Base-by-base conservation (phyloP, 2,888 invertebrate species). In the Andrena praecox region DNA sequence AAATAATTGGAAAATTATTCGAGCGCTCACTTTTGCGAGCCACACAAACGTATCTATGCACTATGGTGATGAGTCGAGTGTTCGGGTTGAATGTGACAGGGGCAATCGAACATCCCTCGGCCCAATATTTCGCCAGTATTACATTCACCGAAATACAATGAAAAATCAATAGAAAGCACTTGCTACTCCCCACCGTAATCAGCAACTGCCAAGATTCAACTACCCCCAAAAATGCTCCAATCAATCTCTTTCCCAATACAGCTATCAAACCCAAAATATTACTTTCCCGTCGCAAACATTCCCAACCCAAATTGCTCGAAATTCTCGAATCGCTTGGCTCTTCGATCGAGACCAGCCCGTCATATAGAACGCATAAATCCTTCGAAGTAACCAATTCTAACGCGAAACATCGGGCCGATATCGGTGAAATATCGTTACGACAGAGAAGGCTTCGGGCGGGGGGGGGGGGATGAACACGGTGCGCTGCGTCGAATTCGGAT, bases 331-430 rank as follows among this genome's bases (percentile, higher is more conserved):
- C 24, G 8, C 16, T 33, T 7, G 6, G 62, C n/a, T 33, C 33
- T 24, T 54, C 16, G n/a, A 52, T 33, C 31, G 29, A 29, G 6
- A 62, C n/a, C 16, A 5, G 50, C 29, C 8, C 42, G n/a, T 7
- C 8, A 12, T 7, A 29, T 8, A n/a, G 16, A 7, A 5, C 50
- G 27, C 64, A 12, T 71, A 79, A 80, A 80, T 79, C 71, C 31
- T 27, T 8, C 31, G 20, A 16, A 54, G 56, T 33, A 48, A 52
- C 71, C 66, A 60, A 80, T 80, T 73, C 64, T 35, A 70, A 67
- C 73, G 62, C 73, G 80, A 80, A 80, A 80, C 80, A 68, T 50
- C 80, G 73, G 56, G 80, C 66, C 80, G 80, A 68, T 80, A 80
- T 80, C 73, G 73, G 73, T 80, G 80, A 80, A 72, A 80, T 80